Evolutionary conservation across 2,888 invertebrate genomes (phyloP).

Genomic region (Tubiluchus corallicola): DNA sequence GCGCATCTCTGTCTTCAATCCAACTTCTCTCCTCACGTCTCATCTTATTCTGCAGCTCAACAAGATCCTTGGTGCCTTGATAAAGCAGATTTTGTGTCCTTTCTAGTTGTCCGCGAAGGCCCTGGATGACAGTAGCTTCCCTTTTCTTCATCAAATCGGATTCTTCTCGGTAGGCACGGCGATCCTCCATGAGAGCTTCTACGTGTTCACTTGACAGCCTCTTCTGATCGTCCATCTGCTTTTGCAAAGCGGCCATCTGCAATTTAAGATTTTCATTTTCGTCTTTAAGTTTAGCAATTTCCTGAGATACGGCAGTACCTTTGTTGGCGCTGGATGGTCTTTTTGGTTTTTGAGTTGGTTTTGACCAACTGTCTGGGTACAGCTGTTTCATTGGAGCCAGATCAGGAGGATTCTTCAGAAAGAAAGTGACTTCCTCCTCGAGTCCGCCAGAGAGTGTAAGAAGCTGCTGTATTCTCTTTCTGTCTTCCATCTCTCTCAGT

Average conservation of each 20-base stretch:
- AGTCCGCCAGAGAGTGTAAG: conserved; percentile 25
- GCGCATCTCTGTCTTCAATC: no score
- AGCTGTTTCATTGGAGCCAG: background rate
- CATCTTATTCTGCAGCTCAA: no score
- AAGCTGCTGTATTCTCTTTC: conserved; percentile 30
- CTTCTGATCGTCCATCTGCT: conserved; percentile 29
- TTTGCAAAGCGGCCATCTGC: conserved; percentile 26
- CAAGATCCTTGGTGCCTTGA: conserved; percentile 28
- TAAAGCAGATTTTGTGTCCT: conserved; percentile 31
- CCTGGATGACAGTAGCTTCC: no score
- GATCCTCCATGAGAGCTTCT: conserved; percentile 27
- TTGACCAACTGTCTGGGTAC: background rate
- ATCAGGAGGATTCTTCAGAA: conserved; percentile 16
- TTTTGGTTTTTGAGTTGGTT: conserved; percentile 1
- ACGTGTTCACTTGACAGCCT: conserved; percentile 27
- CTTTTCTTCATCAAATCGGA: no score
- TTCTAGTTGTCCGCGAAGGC: conserved; percentile 22
- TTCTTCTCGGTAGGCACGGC: conserved; percentile 27
- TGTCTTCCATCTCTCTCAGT: conserved; percentile 28
- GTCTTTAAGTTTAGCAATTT: conserved; percentile 21
- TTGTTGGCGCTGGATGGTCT: background rate
- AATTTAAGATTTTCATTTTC: conserved; percentile 24
- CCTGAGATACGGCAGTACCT: conserved; percentile 13
- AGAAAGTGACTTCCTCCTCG: conserved; percentile 29
- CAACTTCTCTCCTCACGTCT: no score